phyloP scores from a whole-genome alignment of 2,888 invertebrate species.

The Rhagonycha fulva region DNA sequence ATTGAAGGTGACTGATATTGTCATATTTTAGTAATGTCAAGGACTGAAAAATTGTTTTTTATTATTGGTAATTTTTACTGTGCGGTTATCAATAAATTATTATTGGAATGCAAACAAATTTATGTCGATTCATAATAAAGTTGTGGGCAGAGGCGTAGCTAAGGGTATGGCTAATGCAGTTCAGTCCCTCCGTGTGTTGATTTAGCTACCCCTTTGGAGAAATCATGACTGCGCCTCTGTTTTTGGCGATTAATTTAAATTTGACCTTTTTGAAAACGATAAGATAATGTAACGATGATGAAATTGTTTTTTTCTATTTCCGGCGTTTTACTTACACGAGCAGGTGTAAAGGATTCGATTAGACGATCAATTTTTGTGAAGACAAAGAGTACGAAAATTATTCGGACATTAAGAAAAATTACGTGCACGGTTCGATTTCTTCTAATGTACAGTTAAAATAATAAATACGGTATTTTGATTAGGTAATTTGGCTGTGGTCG shows the following conservation, averaged over 20 bases:
- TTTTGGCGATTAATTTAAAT: too few relatives aligned
- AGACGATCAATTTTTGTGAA: background rate
- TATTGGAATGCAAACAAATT: background rate
- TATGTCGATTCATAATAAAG: too few relatives aligned
- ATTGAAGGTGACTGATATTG: background rate
- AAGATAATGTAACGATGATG: too few relatives aligned
- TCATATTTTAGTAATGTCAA: background rate
- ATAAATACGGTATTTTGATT: background rate
- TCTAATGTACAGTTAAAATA: background rate
- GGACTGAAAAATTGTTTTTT: background rate
- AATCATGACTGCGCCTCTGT: too few relatives aligned
- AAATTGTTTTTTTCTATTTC: background rate
- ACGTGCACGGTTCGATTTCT: background rate
- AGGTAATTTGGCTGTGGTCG: slow-evolving; percentile 4
- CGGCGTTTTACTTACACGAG: background rate
- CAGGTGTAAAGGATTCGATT: background rate
- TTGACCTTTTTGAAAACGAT: too few relatives aligned
- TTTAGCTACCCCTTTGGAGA: too few relatives aligned
- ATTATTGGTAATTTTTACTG: background rate
- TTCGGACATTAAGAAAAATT: background rate
- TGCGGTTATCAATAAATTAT: background rate
- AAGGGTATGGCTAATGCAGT: too few relatives aligned
- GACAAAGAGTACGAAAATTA: background rate
- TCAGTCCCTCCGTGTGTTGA: too few relatives aligned
- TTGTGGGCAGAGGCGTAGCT: too few relatives aligned